A percentile compares a stretch with the other conserved stretches of the same genome.
phyloP scores from a whole-genome alignment of 2,113 vertebrate species.

The Tupaia tana region DNA sequence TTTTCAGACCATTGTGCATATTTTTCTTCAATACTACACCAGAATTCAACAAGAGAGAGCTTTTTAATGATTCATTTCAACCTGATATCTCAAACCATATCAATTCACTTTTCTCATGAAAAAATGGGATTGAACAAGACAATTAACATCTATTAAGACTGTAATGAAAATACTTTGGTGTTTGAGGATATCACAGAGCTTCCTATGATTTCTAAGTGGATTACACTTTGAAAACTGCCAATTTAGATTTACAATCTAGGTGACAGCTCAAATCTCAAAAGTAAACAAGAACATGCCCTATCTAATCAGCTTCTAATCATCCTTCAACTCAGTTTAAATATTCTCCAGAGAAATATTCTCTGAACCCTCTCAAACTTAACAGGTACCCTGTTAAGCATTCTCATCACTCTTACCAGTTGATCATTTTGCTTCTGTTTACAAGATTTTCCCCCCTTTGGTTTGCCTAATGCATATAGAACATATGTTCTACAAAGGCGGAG shows the following conservation, averaged over 20 bases:
- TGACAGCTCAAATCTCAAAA: neutral
- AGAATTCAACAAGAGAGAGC: neutral
- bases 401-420: neutral
- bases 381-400: neutral
- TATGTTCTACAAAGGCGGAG: neutral
- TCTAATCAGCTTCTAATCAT: neutral
- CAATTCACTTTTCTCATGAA: neutral
- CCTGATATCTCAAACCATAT: neutral
- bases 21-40: neutral
- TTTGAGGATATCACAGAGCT: neutral
- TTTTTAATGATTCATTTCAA: neutral
- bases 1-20: neutral
- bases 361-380: neutral
- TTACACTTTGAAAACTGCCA: neutral
- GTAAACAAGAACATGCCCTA: neutral
- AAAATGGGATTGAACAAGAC: conserved; percentile 28
- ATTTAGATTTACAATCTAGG: neutral
- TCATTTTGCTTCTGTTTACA: neutral
- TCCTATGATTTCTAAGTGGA: neutral
- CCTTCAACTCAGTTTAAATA: neutral
- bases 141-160: neutral
- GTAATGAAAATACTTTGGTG: neutral
- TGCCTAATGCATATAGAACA: neutral
- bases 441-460: neutral
- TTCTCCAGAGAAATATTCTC: neutral